These are phyloP conservation scores for Stictonetta naevosa DNA, from an alignment of 2,113 vertebrate genomes.

Conservation along the genomic window DNA sequence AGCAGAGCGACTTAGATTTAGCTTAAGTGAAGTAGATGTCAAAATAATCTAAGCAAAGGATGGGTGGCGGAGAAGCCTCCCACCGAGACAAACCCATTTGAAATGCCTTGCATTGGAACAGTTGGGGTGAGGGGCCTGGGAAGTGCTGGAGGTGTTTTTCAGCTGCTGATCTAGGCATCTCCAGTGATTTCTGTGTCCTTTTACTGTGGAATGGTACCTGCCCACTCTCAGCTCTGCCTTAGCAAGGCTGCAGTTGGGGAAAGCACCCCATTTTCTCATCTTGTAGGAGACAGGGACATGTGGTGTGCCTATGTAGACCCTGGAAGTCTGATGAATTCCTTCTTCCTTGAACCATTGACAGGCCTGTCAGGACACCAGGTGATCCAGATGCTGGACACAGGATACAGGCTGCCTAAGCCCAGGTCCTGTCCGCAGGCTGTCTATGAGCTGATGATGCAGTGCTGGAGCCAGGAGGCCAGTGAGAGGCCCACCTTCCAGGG, in stretches of 20 bases:
- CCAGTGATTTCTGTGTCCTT: not conserved
- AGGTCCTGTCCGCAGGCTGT: constrained; percentile 77
- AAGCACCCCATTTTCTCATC: fast-evolving
- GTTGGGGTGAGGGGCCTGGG: not conserved
- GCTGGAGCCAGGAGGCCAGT: constrained; percentile 80
- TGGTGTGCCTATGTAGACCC: not conserved
- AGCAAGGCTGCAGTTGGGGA: fast-evolving
- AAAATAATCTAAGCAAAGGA: not conserved
- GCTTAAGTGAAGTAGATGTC: not conserved
- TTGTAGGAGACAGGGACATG: not conserved
- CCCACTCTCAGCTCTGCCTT: not conserved
- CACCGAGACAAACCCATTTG: fast-evolving
- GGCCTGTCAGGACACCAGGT: constrained; percentile 86
- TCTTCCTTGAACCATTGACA: constrained; percentile 50
- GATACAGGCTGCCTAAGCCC: constrained; percentile 86
- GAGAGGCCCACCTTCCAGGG: constrained; percentile 87
- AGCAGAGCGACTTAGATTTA: not conserved
- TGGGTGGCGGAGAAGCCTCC: fast-evolving
- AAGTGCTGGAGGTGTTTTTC: not conserved
- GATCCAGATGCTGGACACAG: constrained; percentile 78
- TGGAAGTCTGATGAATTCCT: not conserved
- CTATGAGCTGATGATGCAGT: constrained; percentile 87
- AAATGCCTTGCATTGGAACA: fast-evolving
- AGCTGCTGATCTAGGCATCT: not conserved
- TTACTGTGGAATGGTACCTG: fast-evolving